Conservation (phyloP, 2,113 vertebrate genomes). For the Pteronura brasiliensis region DNA sequence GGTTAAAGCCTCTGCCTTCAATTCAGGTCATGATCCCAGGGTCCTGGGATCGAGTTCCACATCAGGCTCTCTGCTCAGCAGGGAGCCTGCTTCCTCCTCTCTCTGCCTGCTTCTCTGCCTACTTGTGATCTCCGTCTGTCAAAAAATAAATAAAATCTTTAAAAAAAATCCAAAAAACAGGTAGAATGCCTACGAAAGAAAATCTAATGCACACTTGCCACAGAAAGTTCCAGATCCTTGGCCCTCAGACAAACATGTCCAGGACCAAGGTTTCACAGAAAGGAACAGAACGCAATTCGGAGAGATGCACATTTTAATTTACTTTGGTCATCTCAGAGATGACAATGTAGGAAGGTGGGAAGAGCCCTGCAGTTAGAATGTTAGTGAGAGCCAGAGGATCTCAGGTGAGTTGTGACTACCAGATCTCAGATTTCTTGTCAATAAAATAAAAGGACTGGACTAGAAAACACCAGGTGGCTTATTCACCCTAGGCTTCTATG, state of each 20-base stretch:
- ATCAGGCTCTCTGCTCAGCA: too few relatives aligned
- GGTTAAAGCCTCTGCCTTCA: too few relatives aligned
- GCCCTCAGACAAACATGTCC: not conserved
- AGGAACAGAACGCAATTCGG: not conserved
- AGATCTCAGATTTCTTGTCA: slow-evolving; percentile 34
- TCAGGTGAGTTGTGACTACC: not conserved
- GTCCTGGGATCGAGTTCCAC: too few relatives aligned
- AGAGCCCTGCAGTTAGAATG: not conserved
- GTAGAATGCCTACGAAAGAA: not conserved
- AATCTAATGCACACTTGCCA: not conserved
- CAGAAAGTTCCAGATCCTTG: not conserved
- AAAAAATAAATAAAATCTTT: too few relatives aligned
- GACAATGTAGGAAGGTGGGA: not conserved
- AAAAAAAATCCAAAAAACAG: not conserved
- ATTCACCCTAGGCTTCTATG: not conserved
- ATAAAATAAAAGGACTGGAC: slow-evolving; percentile 19
- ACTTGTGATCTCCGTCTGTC: too few relatives aligned
- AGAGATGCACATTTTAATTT: not conserved
- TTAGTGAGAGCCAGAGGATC: not conserved
- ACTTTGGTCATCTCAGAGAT: not conserved
- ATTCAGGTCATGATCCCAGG: too few relatives aligned
- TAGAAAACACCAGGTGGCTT: not conserved
- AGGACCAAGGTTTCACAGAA: not conserved
- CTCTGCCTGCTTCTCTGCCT: too few relatives aligned
- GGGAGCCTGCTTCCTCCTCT: too few relatives aligned